phyloP scores from a whole-genome alignment of 2,113 vertebrate genomes.

The Murina feae region DNA sequence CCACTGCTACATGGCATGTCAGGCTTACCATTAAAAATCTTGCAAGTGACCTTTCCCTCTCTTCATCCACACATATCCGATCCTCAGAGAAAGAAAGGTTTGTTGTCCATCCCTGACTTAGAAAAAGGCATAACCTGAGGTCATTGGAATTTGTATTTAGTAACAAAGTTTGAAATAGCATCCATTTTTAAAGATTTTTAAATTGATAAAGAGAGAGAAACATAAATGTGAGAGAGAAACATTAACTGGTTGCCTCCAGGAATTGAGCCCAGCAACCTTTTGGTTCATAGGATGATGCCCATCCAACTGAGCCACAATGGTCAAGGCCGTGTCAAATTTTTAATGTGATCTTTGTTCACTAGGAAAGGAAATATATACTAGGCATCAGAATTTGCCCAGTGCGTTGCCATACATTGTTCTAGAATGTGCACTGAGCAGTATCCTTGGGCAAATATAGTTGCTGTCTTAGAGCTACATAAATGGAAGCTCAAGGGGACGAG shows the following conservation, averaged over 20 bases:
- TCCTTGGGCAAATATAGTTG: not conserved
- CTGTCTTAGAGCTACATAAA: not conserved
- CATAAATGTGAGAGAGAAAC: not conserved
- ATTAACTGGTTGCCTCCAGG: not conserved
- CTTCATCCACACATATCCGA: not conserved
- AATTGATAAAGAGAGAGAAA: not conserved
- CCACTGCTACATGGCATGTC: accelerated
- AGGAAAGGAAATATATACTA: not conserved
- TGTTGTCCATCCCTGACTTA: not conserved
- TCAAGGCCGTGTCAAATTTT: not conserved
- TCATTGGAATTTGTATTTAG: not conserved
- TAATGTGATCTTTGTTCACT: not conserved
- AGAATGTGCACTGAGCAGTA: not conserved
- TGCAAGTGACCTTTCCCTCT: accelerated
- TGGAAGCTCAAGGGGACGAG: not conserved
- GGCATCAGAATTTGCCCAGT: not conserved
- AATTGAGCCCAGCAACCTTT: too few relatives aligned
- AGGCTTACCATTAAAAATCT: not conserved
- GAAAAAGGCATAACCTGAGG: not conserved
- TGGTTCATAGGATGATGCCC: too few relatives aligned
- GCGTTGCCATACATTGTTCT: not conserved
- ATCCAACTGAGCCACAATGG: too few relatives aligned
- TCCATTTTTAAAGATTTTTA: not conserved
- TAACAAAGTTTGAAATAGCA: not conserved
- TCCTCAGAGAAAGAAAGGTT: not conserved